These are phyloP conservation scores for cattle (Bos taurus) DNA, from an alignment of 2,113 vertebrate genomes.

Conservation along the genomic window DNA sequence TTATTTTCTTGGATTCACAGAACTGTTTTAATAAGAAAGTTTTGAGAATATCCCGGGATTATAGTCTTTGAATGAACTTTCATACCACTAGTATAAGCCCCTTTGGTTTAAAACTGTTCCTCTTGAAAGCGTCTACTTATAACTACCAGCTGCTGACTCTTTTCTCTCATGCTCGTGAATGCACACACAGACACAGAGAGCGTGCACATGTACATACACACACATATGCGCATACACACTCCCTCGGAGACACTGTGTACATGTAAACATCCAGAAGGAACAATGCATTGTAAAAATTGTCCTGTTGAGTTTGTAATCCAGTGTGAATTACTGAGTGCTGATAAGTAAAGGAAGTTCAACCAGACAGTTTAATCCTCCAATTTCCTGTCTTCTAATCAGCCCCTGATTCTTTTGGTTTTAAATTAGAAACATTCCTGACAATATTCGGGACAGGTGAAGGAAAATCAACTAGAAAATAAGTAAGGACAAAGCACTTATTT, in stretches of 20 bases:
- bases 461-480: slow-evolving; percentile 77
- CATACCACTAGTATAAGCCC: background rate
- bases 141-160: slow-evolving; percentile 28
- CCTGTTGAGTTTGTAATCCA: slow-evolving; percentile 81
- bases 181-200: background rate
- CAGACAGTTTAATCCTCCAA: slow-evolving; percentile 99
- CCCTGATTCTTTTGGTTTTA: slow-evolving; percentile 89
- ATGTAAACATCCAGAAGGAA: slow-evolving; percentile 71
- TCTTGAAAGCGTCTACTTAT: slow-evolving; percentile 25
- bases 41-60: slow-evolving; percentile 25
- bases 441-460: slow-evolving; percentile 86
- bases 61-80: slow-evolving; percentile 17
- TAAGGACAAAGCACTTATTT: slow-evolving; percentile 68
- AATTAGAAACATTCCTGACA: slow-evolving; percentile 94
- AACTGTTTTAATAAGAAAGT: slow-evolving; percentile 44
- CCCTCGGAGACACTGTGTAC: background rate
- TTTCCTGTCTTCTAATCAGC: slow-evolving; percentile 99
- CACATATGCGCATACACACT: too few species aligned
- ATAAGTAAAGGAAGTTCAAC: slow-evolving; percentile 96
- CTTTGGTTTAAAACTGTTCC: slow-evolving; percentile 38
- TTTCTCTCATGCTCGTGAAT: background rate
- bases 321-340: slow-evolving; percentile 83
- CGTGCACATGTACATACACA: fast-evolving
- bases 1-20: background rate
- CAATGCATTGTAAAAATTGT: slow-evolving; percentile 72